Evolutionary conservation across 2,888 invertebrate genomes (phyloP).

Genomic region (Stenichneumon culpator): DNA sequence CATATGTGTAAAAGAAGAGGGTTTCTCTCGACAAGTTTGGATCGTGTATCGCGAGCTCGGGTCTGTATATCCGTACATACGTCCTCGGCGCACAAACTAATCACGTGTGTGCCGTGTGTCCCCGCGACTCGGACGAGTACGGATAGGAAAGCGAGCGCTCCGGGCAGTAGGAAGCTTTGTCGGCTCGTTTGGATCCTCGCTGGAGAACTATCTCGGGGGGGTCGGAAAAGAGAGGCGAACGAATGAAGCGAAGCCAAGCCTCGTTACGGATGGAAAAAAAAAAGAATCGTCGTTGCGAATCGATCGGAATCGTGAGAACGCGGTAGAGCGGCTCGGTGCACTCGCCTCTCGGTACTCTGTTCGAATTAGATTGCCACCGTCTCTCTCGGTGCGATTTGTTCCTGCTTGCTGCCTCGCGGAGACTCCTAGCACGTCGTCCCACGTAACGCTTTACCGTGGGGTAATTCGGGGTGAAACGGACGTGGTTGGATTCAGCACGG

Average conservation of each 20-base stretch:
- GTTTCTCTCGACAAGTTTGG: neutral
- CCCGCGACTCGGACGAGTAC: constrained; percentile 21
- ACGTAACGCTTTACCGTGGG: neutral
- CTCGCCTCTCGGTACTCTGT: neutral
- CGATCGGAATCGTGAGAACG: constrained; percentile 70
- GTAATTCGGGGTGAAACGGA: too few relatives aligned
- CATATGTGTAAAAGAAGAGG: neutral
- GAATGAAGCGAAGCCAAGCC: constrained; percentile 45
- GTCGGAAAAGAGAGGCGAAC: constrained; percentile 35
- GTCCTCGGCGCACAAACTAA: neutral
- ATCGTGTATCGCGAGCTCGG: neutral
- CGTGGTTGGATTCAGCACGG: too few relatives aligned
- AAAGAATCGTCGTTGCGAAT: constrained; percentile 60
- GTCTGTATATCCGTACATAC: neutral
- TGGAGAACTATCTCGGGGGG: constrained; percentile 40
- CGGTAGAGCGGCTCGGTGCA: neutral
- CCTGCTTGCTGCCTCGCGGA: constrained; percentile 5
- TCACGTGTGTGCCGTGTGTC: neutral
- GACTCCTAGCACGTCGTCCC: neutral
- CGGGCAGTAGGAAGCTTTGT: constrained; percentile 62
- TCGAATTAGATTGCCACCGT: constrained; percentile 48
- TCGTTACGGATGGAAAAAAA: constrained; percentile 44
- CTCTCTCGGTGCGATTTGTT: constrained; percentile 15
- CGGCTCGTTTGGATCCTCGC: constrained; percentile 63
- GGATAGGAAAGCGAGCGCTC: constrained; percentile 29